phyloP scores from a whole-genome alignment of 2,797 vertebrate genomes.

The Florisuga fusca region DNA sequence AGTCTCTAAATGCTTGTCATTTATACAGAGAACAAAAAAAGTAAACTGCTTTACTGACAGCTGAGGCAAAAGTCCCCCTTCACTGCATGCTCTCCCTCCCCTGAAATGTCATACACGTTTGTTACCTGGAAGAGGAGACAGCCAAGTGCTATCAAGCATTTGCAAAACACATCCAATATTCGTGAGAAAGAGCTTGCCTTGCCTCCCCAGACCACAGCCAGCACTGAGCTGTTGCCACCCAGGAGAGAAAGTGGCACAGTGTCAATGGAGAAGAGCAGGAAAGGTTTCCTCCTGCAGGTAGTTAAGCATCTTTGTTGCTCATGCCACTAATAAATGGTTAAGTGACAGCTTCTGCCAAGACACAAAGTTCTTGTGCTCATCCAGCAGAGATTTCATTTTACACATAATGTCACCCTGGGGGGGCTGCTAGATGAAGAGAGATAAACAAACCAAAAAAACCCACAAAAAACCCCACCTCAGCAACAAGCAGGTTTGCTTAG shows the following conservation, averaged over 20 bases:
- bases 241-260: neutral
- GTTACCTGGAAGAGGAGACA: neutral
- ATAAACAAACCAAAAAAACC: too few species aligned
- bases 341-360: neutral
- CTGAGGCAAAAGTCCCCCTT: neutral
- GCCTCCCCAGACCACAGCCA: neutral
- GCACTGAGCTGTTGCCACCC: neutral
- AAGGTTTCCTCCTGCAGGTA: neutral
- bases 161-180: neutral
- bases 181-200: neutral
- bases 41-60: neutral
- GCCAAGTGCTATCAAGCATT: neutral
- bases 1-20: neutral
- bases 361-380: neutral
- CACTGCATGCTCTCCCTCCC: too few species aligned
- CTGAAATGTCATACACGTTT: fast-evolving
- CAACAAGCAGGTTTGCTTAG: neutral
- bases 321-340: fast-evolving
- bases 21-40: neutral
- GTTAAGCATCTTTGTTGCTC: neutral
- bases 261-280: neutral
- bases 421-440: neutral
- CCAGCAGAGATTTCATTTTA: neutral
- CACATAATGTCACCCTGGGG: neutral
- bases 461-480: too few species aligned